Evolutionary conservation across 2,113 vertebrate species (phyloP), one percentile per base, ranked within the genome.

Genomic region (Fulmarus glacialis): DNA sequence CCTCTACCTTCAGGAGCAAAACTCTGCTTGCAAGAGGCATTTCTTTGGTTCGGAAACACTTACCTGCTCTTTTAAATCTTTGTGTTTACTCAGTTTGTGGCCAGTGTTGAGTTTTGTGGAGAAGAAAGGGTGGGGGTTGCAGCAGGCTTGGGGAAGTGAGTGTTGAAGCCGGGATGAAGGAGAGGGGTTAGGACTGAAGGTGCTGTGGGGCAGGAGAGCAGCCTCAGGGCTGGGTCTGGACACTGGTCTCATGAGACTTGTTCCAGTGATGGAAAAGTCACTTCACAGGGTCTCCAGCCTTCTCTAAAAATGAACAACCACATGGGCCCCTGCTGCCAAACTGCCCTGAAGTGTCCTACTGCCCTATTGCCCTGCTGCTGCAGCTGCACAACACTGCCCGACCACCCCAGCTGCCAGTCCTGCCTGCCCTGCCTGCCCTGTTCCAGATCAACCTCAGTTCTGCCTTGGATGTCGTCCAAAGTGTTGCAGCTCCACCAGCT

Each of bases 211-310:
- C 60, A 86, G 45, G 67, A 38, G 5, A 82, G 43, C 12, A 52
- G 42, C 29, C 32, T 40, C 56, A 43, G 34, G 16, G 18, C 14
- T 40, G 34, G 36, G 22, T 38, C 30, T 73, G 64, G 29, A 36
- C 16, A 18, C 3, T 3, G 22, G 2, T 22, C 17, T 47, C 1
- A 2, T 23, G 43, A 14, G 17, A 15, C 1, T 42, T 34, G 17
- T 29, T 56, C 22, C 52, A 67, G 13, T 7, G 8, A 8, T 26
- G 21, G n/a, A 67, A 30, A 82, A 79, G 27, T 4, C 66, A 66
- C 20, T 24, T 34, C 79, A 53, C 22, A 60, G 64, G 1, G 6
- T 30, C 26, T 79, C 34, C 80, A 89, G 16, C 26, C 74, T 38
- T 10, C 9, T n/a, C 38, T 27, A 11, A 48, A 78, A 72, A 50